phyloP scores from a whole-genome alignment of 1,140 invertebrate species.

The Lanistes nyassanus region DNA sequence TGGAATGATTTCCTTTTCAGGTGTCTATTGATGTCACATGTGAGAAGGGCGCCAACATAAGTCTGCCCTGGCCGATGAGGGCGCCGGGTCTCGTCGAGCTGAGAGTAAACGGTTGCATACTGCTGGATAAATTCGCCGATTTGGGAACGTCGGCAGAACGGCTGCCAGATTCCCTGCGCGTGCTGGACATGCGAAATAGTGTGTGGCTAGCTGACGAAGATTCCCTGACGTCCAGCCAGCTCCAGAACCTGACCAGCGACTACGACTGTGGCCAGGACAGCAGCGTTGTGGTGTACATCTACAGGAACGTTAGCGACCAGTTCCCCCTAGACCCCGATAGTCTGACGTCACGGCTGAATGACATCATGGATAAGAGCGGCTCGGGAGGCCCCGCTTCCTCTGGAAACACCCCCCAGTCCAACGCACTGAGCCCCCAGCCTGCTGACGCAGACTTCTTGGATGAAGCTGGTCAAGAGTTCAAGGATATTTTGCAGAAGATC shows the following conservation, averaged over 20 bases:
- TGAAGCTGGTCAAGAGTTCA: constrained; percentile 9
- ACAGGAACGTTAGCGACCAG: constrained; percentile 24
- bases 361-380: too few species aligned
- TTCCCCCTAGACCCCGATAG: neutral
- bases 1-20: neutral
- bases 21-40: constrained; percentile 11
- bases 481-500: constrained; percentile 14
- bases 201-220: neutral
- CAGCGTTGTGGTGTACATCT: constrained; percentile 2
- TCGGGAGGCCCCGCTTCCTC: too few species aligned
- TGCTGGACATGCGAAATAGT: constrained; percentile 31
- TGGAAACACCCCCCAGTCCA: too few species aligned
- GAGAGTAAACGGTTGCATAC: constrained; percentile 19
- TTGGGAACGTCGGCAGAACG: constrained; percentile 9
- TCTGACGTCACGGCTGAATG: too few species aligned
- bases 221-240: neutral
- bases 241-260: constrained; percentile 24
- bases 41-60: constrained; percentile 24
- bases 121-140: constrained; percentile 23
- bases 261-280: constrained; percentile 37
- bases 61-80: constrained; percentile 34
- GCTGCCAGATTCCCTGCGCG: constrained; percentile 23
- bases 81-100: constrained; percentile 27
- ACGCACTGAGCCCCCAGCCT: too few species aligned
- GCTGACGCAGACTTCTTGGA: too few species aligned